These are phyloP conservation scores for Pachymerium ferrugineum DNA, from an alignment of 2,888 invertebrate genomes.

Conservation along the genomic window DNA sequence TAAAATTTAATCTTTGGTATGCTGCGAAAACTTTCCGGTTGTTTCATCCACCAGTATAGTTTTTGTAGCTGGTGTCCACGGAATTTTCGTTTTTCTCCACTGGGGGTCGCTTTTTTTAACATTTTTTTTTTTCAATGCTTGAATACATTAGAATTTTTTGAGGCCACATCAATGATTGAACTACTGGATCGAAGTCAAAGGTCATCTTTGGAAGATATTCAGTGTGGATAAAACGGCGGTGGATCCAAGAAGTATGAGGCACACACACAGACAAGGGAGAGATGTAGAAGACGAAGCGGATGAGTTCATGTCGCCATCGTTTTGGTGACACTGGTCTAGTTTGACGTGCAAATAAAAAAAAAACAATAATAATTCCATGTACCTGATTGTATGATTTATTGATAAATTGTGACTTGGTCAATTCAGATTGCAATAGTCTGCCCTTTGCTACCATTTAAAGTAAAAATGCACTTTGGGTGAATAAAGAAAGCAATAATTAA, in stretches of 20 bases:
- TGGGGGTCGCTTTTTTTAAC: neutral
- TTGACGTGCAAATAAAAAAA: no score
- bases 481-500: no score
- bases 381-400: no score
- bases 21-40: no score
- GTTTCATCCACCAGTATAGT: neutral
- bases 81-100: neutral
- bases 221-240: neutral
- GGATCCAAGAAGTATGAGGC: neutral
- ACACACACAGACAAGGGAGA: neutral
- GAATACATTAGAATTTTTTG: neutral
- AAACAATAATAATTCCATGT: no score
- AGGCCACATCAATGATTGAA: neutral
- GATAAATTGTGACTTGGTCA: no score
- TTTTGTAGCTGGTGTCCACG: neutral
- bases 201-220: conserved; percentile 3
- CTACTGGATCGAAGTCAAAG: neutral
- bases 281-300: neutral
- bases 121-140: neutral
- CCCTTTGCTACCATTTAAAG: no score
- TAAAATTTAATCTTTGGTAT: neutral
- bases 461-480: no score
- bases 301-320: neutral
- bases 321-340: neutral
- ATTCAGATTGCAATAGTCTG: no score